These are phyloP conservation scores for Mongoloraphidia duomilia DNA, from an alignment of 2,888 invertebrate species.

Conservation along the genomic window DNA sequence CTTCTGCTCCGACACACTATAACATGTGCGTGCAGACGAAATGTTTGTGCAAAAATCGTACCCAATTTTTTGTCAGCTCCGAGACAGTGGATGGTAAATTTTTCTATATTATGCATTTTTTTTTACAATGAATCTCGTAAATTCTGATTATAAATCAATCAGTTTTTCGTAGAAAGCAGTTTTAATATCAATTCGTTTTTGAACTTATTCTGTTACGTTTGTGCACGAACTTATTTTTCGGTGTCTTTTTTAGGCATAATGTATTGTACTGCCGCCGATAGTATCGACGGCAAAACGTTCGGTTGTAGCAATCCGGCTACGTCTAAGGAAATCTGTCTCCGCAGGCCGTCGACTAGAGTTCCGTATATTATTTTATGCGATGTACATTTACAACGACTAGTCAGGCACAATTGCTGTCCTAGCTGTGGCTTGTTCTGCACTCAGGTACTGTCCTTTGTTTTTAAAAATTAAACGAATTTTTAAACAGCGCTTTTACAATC, in stretches of 20 bases:
- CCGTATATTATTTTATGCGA: slow-evolving; percentile 70
- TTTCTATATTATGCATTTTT: neutral
- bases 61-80: slow-evolving; percentile 18
- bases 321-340: slow-evolving; percentile 39
- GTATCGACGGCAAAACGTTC: slow-evolving; percentile 55
- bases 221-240: slow-evolving; percentile 8
- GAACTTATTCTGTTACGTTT: too few species aligned
- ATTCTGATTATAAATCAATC: too few species aligned
- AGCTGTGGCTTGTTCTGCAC: slow-evolving; percentile 83
- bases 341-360: slow-evolving; percentile 56
- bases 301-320: slow-evolving; percentile 65
- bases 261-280: slow-evolving; percentile 64
- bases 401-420: slow-evolving; percentile 77
- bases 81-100: slow-evolving; percentile 17
- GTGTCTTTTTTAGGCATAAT: slow-evolving; percentile 32
- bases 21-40: slow-evolving; percentile 20
- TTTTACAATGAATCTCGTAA: neutral
- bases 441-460: slow-evolving; percentile 39
- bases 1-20: slow-evolving; percentile 13
- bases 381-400: slow-evolving; percentile 59
- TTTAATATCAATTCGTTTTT: too few species aligned
- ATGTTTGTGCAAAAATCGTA: slow-evolving; percentile 23
- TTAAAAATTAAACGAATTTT: neutral
- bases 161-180: too few species aligned
- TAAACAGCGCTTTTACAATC: slow-evolving; percentile 1